Evolutionary conservation across 2,888 invertebrate species (phyloP).

Genomic region (Opisthograptis luteolata): DNA sequence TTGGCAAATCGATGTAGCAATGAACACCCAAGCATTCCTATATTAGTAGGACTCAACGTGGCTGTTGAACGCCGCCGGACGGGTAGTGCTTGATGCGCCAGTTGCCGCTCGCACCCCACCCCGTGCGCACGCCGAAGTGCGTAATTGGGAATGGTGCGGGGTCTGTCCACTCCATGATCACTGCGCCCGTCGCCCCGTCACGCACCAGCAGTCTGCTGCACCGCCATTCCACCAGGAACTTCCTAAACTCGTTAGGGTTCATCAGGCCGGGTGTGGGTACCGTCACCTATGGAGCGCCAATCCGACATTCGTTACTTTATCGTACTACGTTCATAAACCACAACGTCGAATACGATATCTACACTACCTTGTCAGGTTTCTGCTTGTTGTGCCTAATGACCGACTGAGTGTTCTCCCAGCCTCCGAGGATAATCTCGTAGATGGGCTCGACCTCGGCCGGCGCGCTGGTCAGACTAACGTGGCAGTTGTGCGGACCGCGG

Average conservation of each 20-base stretch:
- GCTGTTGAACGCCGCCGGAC: constrained; percentile 46
- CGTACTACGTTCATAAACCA: constrained; percentile 26
- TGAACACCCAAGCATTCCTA: constrained; percentile 57
- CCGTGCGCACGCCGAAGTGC: constrained; percentile 86
- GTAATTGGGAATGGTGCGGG: constrained; percentile 84
- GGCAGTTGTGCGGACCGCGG: constrained; percentile 86
- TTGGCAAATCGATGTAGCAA: constrained; percentile 49
- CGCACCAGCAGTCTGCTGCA: constrained; percentile 81
- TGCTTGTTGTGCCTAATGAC: constrained; percentile 86
- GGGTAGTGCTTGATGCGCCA: constrained; percentile 83
- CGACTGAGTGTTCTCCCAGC: constrained; percentile 87
- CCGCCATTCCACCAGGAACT: constrained; percentile 84
- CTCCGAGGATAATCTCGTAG: constrained; percentile 88
- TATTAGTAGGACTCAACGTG: constrained; percentile 63
- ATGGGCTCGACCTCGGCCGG: constrained; percentile 85
- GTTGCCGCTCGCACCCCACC: constrained; percentile 86
- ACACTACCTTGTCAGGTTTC: constrained; percentile 86
- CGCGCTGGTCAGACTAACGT: constrained; percentile 83
- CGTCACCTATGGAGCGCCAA: constrained; percentile 77
- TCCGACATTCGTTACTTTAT: constrained; percentile 34
- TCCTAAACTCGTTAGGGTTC: constrained; percentile 81
- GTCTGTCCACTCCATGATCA: constrained; percentile 86
- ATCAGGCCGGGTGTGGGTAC: constrained; percentile 84
- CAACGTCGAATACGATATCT: constrained; percentile 46
- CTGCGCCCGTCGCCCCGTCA: constrained; percentile 72